Evolutionary conservation across 2,888 invertebrate species (phyloP).

Genomic region (Rotaria magnacalcarata): DNA sequence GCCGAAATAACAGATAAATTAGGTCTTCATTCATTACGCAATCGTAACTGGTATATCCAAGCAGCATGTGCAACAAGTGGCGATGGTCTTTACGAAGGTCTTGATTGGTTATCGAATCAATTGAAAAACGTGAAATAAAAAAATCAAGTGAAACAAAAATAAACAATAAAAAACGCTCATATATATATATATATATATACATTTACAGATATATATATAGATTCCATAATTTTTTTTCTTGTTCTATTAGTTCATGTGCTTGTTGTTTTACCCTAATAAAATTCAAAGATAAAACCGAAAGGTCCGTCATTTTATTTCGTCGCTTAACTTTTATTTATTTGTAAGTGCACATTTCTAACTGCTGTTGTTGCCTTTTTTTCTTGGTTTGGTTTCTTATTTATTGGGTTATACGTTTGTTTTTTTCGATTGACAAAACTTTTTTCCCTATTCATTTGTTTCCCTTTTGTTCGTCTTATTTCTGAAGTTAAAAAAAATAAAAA

Average conservation of each 20-base stretch:
- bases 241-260: background rate
- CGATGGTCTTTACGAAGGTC: conserved; percentile 95
- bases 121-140: conserved; percentile 71
- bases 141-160: background rate
- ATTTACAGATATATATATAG: background rate
- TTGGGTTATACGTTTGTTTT: background rate
- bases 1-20: conserved; percentile 99
- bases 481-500: background rate
- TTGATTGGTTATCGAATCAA: conserved; percentile 99
- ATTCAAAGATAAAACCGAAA: background rate
- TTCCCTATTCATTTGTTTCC: background rate
- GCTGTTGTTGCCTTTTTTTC: background rate
- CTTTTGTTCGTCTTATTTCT: background rate
- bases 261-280: conserved; percentile 3
- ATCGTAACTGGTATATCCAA: conserved; percentile 73
- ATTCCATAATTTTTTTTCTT: background rate
- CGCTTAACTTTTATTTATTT: background rate
- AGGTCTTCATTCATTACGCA: conserved; percentile 91
- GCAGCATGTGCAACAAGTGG: conserved; percentile 88
- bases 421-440: background rate
- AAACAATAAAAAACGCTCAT: background rate
- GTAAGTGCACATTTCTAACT: background rate
- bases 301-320: background rate
- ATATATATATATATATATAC: no score
- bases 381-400: background rate